These are phyloP conservation scores for Stegodyphus mimosarum DNA, from an alignment of 1,140 invertebrate genomes.

Conservation along the genomic window DNA sequence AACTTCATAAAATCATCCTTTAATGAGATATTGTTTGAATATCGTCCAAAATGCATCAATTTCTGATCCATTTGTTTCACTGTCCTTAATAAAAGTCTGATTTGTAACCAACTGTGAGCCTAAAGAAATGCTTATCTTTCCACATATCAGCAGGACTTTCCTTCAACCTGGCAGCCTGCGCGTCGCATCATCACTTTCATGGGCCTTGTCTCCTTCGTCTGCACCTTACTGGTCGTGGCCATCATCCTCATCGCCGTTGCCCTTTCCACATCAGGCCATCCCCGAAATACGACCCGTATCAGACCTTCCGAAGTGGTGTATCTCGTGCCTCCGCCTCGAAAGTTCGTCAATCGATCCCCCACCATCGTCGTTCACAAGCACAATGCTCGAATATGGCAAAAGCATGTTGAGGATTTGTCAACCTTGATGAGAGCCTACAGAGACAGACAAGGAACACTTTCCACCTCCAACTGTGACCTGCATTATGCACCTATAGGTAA, in stretches of 20 bases:
- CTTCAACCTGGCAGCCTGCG: slow-evolving; percentile 54
- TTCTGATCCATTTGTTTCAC: no score
- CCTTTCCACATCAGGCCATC: slow-evolving; percentile 22
- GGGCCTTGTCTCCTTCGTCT: slow-evolving; percentile 46
- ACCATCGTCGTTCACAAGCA: slow-evolving; percentile 47
- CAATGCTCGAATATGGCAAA: slow-evolving; percentile 34
- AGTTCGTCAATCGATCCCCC: slow-evolving; percentile 40
- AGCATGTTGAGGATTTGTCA: slow-evolving; percentile 27
- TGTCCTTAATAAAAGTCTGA: no score
- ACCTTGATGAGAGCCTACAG: slow-evolving; percentile 31
- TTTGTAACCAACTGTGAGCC: no score
- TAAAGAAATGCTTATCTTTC: background rate
- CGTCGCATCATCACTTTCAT: slow-evolving; percentile 58
- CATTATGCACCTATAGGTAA: slow-evolving; percentile 43
- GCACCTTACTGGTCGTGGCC: slow-evolving; percentile 48
- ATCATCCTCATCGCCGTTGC: slow-evolving; percentile 52
- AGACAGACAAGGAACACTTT: slow-evolving; percentile 21
- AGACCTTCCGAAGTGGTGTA: slow-evolving; percentile 10
- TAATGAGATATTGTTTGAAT: no score
- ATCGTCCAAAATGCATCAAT: no score
- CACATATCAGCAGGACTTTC: slow-evolving; percentile 46
- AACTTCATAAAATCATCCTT: no score
- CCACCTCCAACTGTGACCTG: slow-evolving; percentile 42
- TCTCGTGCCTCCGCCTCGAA: slow-evolving; percentile 36
- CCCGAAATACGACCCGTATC: background rate